Conservation (phyloP, 2,113 vertebrate species). For the Archocentrus centrarchus region DNA sequence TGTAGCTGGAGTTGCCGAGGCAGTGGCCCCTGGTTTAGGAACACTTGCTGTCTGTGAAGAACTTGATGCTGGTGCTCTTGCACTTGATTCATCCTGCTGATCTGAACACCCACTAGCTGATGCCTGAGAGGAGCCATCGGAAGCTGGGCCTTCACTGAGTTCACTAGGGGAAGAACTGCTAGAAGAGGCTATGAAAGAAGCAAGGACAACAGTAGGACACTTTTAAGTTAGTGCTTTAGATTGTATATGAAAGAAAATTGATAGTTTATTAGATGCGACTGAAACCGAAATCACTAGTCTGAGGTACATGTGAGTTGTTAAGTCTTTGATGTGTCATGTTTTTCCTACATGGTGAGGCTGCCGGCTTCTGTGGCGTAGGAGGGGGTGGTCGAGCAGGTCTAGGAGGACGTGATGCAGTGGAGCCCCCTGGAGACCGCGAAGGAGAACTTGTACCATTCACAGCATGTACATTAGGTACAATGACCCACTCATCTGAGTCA, state of each 20-base stretch:
- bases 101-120: constrained; percentile 79
- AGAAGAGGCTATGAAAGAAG: constrained; percentile 76
- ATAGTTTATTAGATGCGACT: background rate
- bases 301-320: background rate
- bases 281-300: background rate
- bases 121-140: constrained; percentile 76
- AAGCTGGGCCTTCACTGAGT: constrained; percentile 77
- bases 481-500: constrained; percentile 86
- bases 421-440: constrained; percentile 84
- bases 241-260: background rate
- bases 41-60: constrained; percentile 80
- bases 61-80: constrained; percentile 38
- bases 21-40: constrained; percentile 67
- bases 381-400: constrained; percentile 88
- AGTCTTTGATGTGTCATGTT: background rate
- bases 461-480: constrained; percentile 78
- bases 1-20: constrained; percentile 42
- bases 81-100: constrained; percentile 74
- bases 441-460: constrained; percentile 85
- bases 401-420: constrained; percentile 83
- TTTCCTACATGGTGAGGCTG: constrained; percentile 78
- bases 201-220: background rate
- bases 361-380: constrained; percentile 85
- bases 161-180: constrained; percentile 82
- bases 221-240: background rate